Base-by-base conservation (phyloP, 2,113 vertebrate genomes). In the Cephalopholis sonnerati region DNA sequence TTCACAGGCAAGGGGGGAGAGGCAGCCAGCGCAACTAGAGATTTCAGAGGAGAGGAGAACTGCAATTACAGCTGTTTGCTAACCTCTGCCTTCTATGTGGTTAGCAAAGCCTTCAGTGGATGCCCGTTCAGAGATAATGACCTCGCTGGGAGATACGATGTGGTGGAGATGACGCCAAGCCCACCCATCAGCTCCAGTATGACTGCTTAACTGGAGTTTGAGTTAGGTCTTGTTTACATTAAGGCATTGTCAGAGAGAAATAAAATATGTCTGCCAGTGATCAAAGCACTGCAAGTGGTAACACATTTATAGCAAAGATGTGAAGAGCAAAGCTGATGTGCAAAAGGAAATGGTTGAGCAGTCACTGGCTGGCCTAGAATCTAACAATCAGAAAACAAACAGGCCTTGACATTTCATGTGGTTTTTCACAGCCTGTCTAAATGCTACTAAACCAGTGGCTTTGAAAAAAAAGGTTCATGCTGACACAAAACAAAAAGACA, bases 21-120 rank as follows among this genome's bases (percentile, higher is more conserved):
- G 70, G 84, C 82, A 85, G 84, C 73, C 24, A 84, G 89, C 83
- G 59, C 79, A 84, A 90, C 82, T 82, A 48, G 86, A 90, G 87
- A 91, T 91, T 93, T 94, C 68, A 85, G 81, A 87, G 58, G 41
- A 88, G 85, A 90, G 66, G 51, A 86, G 78, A 84, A 87, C 90
- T 90, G 87, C 89, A 92, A 92, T 94, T 93, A 93, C 82, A 91
- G 83, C 58, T 77, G 76, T 88, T 78, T 89, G 87, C 90, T 79
- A 92, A 93, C 88, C 87, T 89, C 90, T 87, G 87, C 81, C 87
- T 91, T 92, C 88, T 57, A 58, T 87, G 92, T 87, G 88, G 89
- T 92, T 87, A 76, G 68, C 70, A 81, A 78, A 86, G 81, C 77
- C 84, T 91, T 90, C 61, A 86, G 79, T 79, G 67, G 84, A 79